These are phyloP conservation scores for Hydraecia micacea DNA, from an alignment of 2,888 invertebrate genomes.

Conservation along the genomic window DNA sequence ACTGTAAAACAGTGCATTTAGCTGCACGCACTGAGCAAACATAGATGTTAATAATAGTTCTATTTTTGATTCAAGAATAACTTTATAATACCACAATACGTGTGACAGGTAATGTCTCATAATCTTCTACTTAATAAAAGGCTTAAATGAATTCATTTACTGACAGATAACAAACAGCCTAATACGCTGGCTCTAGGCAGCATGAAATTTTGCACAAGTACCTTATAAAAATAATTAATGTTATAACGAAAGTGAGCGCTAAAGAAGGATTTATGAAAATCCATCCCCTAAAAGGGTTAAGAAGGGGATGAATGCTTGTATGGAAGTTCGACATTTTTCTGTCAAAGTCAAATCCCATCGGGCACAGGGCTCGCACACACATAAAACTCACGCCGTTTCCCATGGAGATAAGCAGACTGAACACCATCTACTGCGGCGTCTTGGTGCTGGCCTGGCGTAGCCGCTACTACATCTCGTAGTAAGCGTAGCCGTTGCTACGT, in stretches of 20 bases:
- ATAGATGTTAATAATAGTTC: not conserved
- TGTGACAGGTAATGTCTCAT: not conserved
- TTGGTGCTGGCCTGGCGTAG: not conserved
- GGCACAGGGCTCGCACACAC: not conserved
- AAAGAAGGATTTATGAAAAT: not conserved
- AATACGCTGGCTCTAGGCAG: not conserved
- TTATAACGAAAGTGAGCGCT: not conserved
- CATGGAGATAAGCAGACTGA: not conserved
- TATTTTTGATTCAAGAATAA: slow-evolving; percentile 10
- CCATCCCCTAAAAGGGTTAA: not conserved
- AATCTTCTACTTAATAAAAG: not conserved
- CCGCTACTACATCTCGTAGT: not conserved
- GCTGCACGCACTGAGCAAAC: slow-evolving; percentile 17
- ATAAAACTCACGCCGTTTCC: not conserved
- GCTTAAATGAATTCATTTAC: too few species aligned
- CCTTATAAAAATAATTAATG: not conserved
- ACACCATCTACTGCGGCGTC: not conserved
- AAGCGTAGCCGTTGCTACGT: not conserved
- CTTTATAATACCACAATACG: not conserved
- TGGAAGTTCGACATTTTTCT: not conserved
- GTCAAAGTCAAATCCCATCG: not conserved
- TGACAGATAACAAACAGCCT: not conserved
- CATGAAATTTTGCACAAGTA: not conserved
- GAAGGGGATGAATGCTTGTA: not conserved
- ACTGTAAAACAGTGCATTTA: slow-evolving; percentile 27